Evolutionary conservation across 2,113 vertebrate species (phyloP).

Genomic region (Casuarius casuarius): DNA sequence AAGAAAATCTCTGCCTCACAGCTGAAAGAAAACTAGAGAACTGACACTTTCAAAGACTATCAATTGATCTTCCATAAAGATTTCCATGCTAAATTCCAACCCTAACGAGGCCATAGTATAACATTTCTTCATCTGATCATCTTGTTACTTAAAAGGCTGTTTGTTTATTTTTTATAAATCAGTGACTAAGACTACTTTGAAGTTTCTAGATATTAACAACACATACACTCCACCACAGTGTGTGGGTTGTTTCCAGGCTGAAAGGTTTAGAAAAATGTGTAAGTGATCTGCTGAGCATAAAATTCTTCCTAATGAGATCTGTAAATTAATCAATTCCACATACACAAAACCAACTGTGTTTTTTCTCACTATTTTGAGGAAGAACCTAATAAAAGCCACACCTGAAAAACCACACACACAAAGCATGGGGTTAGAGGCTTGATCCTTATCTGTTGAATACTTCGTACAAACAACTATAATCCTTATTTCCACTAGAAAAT

Average conservation of each 20-base stretch:
- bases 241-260: neutral
- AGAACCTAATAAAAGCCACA: neutral
- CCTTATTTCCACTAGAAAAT: neutral
- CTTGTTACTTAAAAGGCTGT: neutral
- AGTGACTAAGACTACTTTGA: neutral
- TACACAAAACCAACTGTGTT: neutral
- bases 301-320: neutral
- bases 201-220: neutral
- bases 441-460: neutral
- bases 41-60: neutral
- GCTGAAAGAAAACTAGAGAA: neutral
- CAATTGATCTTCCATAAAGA: neutral
- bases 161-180: neutral
- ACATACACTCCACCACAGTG: neutral
- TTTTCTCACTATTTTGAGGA: neutral
- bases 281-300: neutral
- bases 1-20: neutral
- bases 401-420: neutral
- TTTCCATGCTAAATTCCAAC: neutral
- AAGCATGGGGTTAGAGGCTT: neutral
- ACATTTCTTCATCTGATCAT: neutral
- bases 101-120: neutral
- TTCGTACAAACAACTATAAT: neutral
- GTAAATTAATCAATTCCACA: neutral
- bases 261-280: neutral